Evolutionary conservation across 1,140 invertebrate species (phyloP).

Genomic region (Ooceraea biroi): DNA sequence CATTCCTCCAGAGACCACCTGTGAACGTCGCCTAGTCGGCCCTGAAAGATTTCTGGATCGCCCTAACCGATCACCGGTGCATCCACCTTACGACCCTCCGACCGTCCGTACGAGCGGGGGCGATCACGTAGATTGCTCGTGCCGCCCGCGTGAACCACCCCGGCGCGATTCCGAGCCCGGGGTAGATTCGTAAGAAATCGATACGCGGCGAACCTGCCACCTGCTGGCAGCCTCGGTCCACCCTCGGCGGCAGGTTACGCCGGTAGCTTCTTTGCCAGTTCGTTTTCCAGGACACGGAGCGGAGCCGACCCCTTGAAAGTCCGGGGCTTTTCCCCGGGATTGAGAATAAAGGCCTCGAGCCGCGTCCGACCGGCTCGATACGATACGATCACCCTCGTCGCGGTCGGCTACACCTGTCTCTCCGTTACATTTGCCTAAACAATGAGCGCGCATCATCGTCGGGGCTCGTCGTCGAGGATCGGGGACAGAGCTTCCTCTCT

Average conservation of each 20-base stretch:
- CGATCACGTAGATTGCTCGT: constrained; percentile 49
- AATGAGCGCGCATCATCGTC: constrained; percentile 8
- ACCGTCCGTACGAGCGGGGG: constrained; percentile 7
- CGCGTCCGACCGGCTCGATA: too few species aligned
- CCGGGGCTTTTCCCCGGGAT: constrained; percentile 30
- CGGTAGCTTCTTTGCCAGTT: constrained; percentile 52
- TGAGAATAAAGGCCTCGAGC: constrained; percentile 9
- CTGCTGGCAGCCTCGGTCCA: constrained; percentile 81
- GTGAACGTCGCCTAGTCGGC: background rate
- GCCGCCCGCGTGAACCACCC: constrained; percentile 50
- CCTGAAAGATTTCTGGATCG: background rate
- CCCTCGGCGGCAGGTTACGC: constrained; percentile 72
- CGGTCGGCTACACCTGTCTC: background rate
- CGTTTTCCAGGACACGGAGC: constrained; percentile 49
- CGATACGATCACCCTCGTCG: constrained; percentile 6
- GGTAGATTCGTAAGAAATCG: constrained; percentile 84
- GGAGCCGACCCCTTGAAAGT: constrained; percentile 26
- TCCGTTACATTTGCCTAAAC: constrained; percentile 29
- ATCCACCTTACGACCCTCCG: constrained; percentile 6
- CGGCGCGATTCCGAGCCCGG: constrained; percentile 75
- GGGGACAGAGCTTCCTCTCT: constrained; percentile 9
- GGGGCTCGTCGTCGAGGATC: background rate
- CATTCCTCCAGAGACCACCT: background rate
- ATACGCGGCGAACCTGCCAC: constrained; percentile 83
- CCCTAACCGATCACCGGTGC: constrained; percentile 7